Evolutionary conservation across 2,113 vertebrate species (phyloP).

Genomic region (Protobothrops flavoviridis): DNA sequence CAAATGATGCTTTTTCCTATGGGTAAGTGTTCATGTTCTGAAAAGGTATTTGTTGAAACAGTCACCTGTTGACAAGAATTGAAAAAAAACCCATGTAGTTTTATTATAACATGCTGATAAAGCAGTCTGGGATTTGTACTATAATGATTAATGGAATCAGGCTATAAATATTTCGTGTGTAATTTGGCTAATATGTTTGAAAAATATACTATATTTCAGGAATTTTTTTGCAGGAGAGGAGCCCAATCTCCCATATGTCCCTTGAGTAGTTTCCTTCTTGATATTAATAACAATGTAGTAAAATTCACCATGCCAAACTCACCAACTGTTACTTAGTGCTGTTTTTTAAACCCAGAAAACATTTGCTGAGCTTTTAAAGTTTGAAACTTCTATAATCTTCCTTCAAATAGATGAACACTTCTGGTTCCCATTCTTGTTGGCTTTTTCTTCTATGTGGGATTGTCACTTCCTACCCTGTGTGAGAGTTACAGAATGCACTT

Average conservation of each 20-base stretch:
- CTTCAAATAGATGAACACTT: no score
- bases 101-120: not conserved
- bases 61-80: not conserved
- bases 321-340: not conserved
- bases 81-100: not conserved
- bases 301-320: not conserved
- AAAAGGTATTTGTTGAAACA: not conserved
- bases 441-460: not conserved
- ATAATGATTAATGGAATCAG: not conserved
- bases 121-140: not conserved
- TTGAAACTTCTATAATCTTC: not conserved
- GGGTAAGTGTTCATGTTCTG: slow-evolving; percentile 79
- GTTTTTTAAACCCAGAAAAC: not conserved
- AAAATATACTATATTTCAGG: not conserved
- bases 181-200: not conserved
- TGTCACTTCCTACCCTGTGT: not conserved
- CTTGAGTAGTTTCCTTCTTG: not conserved
- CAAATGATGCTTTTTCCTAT: slow-evolving; percentile 97
- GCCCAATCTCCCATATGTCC: not conserved
- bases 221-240: not conserved
- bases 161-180: not conserved
- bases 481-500: not conserved
- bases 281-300: not conserved
- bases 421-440: not conserved
- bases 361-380: not conserved